phyloP scores from a whole-genome alignment of 53 echinoderm and acorn worm genomes.

The Mesocentrotus franciscanus region DNA sequence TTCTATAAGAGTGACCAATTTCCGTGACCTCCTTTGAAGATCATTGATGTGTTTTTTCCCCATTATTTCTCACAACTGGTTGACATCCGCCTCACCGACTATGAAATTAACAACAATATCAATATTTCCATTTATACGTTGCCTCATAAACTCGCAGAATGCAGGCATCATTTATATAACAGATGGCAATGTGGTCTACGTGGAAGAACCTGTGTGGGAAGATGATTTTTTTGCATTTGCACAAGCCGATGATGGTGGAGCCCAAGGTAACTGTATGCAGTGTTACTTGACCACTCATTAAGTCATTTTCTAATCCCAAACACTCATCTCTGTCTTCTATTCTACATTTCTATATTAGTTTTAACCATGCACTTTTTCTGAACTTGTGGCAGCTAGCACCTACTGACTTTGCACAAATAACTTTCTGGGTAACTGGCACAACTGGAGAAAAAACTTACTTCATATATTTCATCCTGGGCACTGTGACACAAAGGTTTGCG shows the following conservation, averaged over 20 bases:
- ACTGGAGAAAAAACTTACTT: not conserved
- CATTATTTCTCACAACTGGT: not conserved
- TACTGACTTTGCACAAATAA: not conserved
- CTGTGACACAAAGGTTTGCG: no score
- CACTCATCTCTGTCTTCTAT: not conserved
- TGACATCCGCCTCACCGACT: not conserved
- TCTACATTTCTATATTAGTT: not conserved
- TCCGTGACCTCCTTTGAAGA: not conserved
- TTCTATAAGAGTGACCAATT: not conserved
- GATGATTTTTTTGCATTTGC: not conserved
- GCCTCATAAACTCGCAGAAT: constrained; percentile 19
- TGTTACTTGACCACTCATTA: not conserved
- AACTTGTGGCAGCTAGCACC: not conserved
- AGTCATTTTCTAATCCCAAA: not conserved
- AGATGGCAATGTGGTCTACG: not conserved
- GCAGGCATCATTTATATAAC: constrained; percentile 50
- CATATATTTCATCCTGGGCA: no score
- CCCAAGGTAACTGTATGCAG: not conserved
- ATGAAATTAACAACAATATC: not conserved
- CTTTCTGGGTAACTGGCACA: not conserved
- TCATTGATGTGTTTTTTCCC: not conserved
- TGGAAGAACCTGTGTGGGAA: not conserved
- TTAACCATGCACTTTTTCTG: not conserved
- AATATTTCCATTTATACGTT: not conserved
- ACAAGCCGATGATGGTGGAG: not conserved